phyloP scores from a whole-genome alignment of 2,113 vertebrate genomes.

The Tinamus guttatus region DNA sequence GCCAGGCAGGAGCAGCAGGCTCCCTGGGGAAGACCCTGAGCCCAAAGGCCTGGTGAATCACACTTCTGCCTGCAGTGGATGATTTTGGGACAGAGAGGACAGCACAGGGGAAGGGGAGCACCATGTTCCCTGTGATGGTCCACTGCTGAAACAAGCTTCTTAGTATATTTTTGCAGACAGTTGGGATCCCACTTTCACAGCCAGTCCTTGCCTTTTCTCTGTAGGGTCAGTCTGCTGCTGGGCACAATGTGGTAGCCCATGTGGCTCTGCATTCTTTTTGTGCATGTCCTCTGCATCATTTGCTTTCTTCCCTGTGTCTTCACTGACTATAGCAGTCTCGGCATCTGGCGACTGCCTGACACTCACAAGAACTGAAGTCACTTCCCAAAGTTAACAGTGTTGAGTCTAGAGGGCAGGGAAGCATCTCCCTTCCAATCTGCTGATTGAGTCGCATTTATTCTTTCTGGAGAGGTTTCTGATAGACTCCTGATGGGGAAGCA shows the following conservation, averaged over 20 bases:
- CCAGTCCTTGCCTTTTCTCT: no score
- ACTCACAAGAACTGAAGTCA: not conserved
- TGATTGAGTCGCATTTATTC: not conserved
- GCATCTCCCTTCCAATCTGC: not conserved
- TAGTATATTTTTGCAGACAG: no score
- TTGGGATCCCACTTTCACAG: no score
- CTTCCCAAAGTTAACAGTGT: not conserved
- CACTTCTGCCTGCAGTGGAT: not conserved
- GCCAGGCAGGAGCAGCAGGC: no score
- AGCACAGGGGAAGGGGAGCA: no score
- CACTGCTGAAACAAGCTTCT: no score
- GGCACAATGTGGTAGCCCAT: not conserved
- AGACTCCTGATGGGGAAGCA: not conserved
- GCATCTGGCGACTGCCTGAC: not conserved
- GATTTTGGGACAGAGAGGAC: no score
- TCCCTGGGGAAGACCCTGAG: not conserved
- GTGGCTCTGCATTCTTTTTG: not conserved
- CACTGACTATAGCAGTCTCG: not conserved
- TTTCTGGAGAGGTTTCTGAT: not conserved
- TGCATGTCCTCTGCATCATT: not conserved
- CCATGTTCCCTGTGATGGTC: no score
- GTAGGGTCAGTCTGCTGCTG: slow-evolving; percentile 26
- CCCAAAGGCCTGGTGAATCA: no score
- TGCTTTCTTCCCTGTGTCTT: not conserved
- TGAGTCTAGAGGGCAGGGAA: not conserved